Base-by-base conservation (phyloP, 2,797 vertebrate species). In the Enteromius trimaculatus region DNA sequence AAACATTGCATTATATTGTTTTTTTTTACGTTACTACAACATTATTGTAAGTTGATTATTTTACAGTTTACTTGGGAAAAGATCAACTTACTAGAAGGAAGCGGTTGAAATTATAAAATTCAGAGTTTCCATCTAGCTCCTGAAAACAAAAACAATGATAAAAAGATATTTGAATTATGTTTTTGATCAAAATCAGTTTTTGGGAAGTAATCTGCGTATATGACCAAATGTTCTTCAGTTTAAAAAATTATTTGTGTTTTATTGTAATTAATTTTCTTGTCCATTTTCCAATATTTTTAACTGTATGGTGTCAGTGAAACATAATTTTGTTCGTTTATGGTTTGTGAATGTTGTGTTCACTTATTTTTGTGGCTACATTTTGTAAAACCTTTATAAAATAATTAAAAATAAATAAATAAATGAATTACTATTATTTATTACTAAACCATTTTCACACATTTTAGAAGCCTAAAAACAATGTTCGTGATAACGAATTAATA, bases 51-150 rank as follows among this genome's bases (percentile, higher is more conserved):
- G 42, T 10, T 34, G 11, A 34, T 34, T 37, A 9, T 37, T 23
- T 17, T 37, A 42, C 19, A 39, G 51, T 79, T 37, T 79, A 13
- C 13, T 34, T 7, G 1, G 47, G 47, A 21, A 4, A 76, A 81
- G 31, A 11, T 68, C 21, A 80, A 65, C 92, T 55, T 90, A 99
- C 98, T 94, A 95, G 92, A 64, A 94, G 82, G 90, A 95, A 93
- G 26, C 65, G 9, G 4, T 91, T 91, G 90, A 98, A 97, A 55
- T 16, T 3, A 1, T 49, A 88, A 16, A 96, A 88, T 31, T 93
- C 87, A 5, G 79, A 79, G 80, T 94, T 95, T 85, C 92, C 88
- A 65, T 94, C 94, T 88, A 99, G 86, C 88, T 98, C 97, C 98
- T 99, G 90, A 17, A 89, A 90, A 87, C 85, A 70, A 68, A 79